A percentile compares a stretch with the other conserved stretches of the same genome.
Evolutionary conservation across 2,113 vertebrate genomes (phyloP).

Genomic region (Formicarius rufipectus): DNA sequence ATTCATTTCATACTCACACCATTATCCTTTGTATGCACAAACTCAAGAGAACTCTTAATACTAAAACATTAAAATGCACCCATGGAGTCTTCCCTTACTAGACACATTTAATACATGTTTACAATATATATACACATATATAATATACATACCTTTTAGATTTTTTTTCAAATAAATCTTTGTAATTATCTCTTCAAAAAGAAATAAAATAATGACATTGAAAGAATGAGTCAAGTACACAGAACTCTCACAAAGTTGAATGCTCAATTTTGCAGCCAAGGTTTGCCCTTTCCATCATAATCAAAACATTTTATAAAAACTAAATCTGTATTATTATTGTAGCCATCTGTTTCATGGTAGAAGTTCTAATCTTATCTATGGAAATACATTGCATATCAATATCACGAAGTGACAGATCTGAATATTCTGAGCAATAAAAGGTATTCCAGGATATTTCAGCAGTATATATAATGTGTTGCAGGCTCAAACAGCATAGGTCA

Average conservation of each 20-base stretch:
- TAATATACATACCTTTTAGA: constrained; percentile 83
- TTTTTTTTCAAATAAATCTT: constrained; percentile 80
- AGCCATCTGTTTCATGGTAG: constrained; percentile 65
- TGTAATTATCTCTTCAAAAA: constrained; percentile 73
- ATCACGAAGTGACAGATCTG: constrained; percentile 59
- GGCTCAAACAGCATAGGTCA: constrained; percentile 61
- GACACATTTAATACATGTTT: constrained; percentile 83
- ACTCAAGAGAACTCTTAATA: constrained; percentile 73
- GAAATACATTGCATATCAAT: constrained; percentile 75
- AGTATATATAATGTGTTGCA: constrained; percentile 56
- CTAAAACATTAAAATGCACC: constrained; percentile 82
- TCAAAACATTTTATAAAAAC: constrained; percentile 73
- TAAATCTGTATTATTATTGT: constrained; percentile 69
- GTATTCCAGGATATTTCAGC: constrained; percentile 56
- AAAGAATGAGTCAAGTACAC: constrained; percentile 76
- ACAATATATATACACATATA: constrained; percentile 84
- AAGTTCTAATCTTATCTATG: constrained; percentile 66
- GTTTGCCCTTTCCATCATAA: constrained; percentile 60
- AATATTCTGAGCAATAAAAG: constrained; percentile 64
- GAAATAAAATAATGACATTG: constrained; percentile 75
- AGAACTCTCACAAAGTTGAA: constrained; percentile 71
- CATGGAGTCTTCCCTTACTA: constrained; percentile 73
- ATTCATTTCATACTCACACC: constrained; percentile 71
- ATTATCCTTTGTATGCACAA: constrained; percentile 71
- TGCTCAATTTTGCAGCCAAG: constrained; percentile 72